Base-by-base conservation (phyloP, 35 echinoderm and acorn worm species). In the Eucidaris tribuloides region DNA sequence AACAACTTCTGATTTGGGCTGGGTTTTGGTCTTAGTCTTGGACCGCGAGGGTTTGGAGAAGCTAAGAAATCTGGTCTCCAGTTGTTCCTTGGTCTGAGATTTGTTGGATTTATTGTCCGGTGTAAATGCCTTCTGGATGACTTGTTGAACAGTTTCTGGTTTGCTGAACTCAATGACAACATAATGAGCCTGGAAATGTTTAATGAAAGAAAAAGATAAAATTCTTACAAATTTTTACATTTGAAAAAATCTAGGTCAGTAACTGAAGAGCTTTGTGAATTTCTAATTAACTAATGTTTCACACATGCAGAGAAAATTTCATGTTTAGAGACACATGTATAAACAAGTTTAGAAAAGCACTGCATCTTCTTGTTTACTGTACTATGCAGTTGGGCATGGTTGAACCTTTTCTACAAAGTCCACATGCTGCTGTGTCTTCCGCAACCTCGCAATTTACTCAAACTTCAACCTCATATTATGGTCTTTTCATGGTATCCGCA, bases 101-200 rank as follows among this genome's bases (percentile, higher is more conserved):
- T 24, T 74, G 68, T 40, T 22, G 24, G 68, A 9, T 40, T 44
- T 44, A n/a, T 40, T 25, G 29, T 71, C 46, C 17, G 62, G 32
- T 6, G 60, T 42, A 35, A 70, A 39, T 39, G 82, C 82, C 34
- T 65, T 44, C 14, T 71, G 40, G 30, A 43, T 48, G 43, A 84
- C 71, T 19, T 68, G 82, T 31, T 84, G 29, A 13, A 84, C 43
- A 15, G 82, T 61, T 2, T 84, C 82, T 39, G 71, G 6, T 41
- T 71, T 65, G 35, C 77, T 79, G 59, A 91, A 91, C 72, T 91
- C 89, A 25, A 91, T 76, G 33, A 86, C 49, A 38, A 82, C 89
- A 91, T 91, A 91, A 31, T 82, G 70, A 14, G 66, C 89, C 82
- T 91, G 65, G 1, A 19, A 32, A 36, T 36, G 11, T 23, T 23